Conservation (phyloP, 2,888 invertebrate genomes). For the Sussaba pulchella region DNA sequence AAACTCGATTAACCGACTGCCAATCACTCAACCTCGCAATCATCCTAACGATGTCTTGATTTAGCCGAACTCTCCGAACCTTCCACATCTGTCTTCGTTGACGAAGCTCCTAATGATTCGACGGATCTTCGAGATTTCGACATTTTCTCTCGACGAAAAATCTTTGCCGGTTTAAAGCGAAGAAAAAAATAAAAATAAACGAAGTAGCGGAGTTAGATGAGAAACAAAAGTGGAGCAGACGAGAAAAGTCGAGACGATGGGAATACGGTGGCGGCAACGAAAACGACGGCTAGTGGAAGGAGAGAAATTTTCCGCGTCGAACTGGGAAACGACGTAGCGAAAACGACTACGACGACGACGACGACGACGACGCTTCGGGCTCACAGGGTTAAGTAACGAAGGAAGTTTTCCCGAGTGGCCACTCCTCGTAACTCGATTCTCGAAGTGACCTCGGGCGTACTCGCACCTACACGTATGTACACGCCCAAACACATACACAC, state of each 20-base stretch:
- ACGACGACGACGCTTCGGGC: conserved; percentile 56
- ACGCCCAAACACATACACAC: conserved; percentile 30
- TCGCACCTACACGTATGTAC: conserved; percentile 27
- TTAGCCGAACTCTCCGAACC: no score
- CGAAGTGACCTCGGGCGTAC: conserved; percentile 62
- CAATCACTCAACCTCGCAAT: no score
- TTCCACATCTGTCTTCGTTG: not conserved
- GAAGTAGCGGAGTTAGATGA: not conserved
- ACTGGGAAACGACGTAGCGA: conserved; percentile 53
- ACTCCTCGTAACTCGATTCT: conserved; percentile 69
- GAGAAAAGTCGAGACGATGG: conserved; percentile 47
- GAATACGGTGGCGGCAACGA: conserved; percentile 14
- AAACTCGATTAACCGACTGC: no score
- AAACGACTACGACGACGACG: conserved; percentile 33
- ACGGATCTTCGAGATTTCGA: conserved; percentile 3
- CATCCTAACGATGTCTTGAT: no score
- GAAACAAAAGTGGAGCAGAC: conserved; percentile 36
- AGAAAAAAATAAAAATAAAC: not conserved
- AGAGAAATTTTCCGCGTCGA: conserved; percentile 35
- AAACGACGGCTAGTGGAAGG: conserved; percentile 5
- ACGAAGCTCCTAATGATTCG: conserved; percentile 14
- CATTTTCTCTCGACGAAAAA: conserved; percentile 21
- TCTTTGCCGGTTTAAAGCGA: conserved; percentile 33
- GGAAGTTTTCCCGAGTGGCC: conserved; percentile 68
- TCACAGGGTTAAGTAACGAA: conserved; percentile 66